Evolutionary conservation across 2,797 vertebrate genomes (phyloP), one percentile per base, ranked within the genome.

Genomic region (Amniataba percoides): DNA sequence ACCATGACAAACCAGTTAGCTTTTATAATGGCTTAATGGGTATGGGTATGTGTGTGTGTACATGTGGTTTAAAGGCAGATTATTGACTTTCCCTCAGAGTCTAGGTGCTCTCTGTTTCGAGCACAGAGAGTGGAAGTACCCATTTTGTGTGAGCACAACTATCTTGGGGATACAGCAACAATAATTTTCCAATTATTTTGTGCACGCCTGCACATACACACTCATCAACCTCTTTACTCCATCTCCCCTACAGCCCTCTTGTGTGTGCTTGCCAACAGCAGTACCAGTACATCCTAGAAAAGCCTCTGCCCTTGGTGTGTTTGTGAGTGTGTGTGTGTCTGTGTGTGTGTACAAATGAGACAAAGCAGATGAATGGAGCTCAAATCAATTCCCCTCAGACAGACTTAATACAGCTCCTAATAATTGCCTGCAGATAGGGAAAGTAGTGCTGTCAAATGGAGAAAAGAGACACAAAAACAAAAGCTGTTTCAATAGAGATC

Each of bases 361-460:
- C 82, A 90, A 90, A 91, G 91, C 89, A 92, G 89, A 94, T 92
- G 93, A 94, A 94, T 87, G 79, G 86, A 85, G 92, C 91, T 90
- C 89, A 89, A 93, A 94, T 94, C 89, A 94, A 94, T 94, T 92
- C 93, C 89, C 93, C 64, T 76, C 80, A 89, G 92, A 92, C 89
- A 84, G 88, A 89, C 86, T 93, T 94, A 93, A 94, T 93, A 87
- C 84, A 90, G 88, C 86, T 86, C 85, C 88, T 93, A 93, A 94
- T 95, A 94, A 95, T 91, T 89, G 91, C 92, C 87, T 89, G 84
- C 87, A 89, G 94, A 94, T 88, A 90, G 84, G 78, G 75, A 90
- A 81, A 90, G 85, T 78, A 79, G 77, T 67, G 79, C 85, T 84
- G 90, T 92, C 86, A 92, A 82, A 88, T 64, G 71, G 60, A 86